phyloP scores from a whole-genome alignment of 2,797 vertebrate genomes.

The Anguilla obscura region DNA sequence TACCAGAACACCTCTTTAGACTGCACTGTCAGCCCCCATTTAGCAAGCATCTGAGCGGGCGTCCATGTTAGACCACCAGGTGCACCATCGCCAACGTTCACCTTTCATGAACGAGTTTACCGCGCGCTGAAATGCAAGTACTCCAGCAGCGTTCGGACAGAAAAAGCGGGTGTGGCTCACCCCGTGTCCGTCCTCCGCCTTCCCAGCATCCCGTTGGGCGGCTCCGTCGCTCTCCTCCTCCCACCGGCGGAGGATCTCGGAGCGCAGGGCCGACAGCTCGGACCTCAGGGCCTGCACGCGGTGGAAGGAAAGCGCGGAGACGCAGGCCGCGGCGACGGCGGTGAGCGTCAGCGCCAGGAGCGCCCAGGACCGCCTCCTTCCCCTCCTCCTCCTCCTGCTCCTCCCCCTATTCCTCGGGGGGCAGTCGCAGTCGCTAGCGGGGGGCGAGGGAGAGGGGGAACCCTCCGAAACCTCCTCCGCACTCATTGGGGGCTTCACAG shows the following conservation, averaged over 20 bases:
- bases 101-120: neutral
- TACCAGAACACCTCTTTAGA: neutral
- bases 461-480: neutral
- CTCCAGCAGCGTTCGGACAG: neutral
- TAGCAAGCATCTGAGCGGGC: too few relatives aligned
- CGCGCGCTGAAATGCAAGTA: neutral
- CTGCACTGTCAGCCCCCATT: neutral
- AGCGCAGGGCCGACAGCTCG: constrained; percentile 66
- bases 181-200: neutral
- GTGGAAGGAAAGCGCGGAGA: constrained; percentile 67
- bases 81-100: too few relatives aligned
- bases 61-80: too few relatives aligned
- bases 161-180: constrained; percentile 11
- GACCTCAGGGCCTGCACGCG: constrained; percentile 67
- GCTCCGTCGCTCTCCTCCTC: neutral
- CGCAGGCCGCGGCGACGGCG: constrained; percentile 65
- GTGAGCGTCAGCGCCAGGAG: constrained; percentile 56
- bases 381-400: neutral
- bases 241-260: constrained; percentile 38
- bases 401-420: neutral
- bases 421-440: neutral
- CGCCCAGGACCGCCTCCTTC: constrained; percentile 21
- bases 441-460: neutral
- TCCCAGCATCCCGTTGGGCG: neutral
- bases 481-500: neutral